Evolutionary conservation across 1,140 invertebrate genomes (phyloP).

Genomic region (Drosophila baimaii): DNA sequence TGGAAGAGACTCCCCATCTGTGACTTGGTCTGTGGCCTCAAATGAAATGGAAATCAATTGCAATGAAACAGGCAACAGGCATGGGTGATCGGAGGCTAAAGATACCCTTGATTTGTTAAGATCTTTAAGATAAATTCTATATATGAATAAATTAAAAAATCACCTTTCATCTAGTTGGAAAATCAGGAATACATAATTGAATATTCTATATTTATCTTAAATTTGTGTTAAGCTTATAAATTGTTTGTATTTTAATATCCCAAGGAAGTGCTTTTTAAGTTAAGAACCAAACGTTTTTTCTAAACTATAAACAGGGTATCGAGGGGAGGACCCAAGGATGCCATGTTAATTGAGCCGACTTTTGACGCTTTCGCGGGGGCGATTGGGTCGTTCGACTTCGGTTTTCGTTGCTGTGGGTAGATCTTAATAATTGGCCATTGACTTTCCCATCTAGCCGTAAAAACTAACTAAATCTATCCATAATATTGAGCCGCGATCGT

Average conservation of each 20-base stretch:
- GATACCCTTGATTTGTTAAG: constrained; percentile 14
- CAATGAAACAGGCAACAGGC: background rate
- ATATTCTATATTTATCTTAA: background rate
- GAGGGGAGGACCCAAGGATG: constrained; percentile 7
- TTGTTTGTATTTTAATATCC: background rate
- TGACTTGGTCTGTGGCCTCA: constrained; percentile 48
- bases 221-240: background rate
- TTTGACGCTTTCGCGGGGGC: constrained; percentile 54
- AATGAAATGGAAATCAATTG: constrained; percentile 79
- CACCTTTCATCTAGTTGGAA: no score
- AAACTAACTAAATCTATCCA: constrained; percentile 36
- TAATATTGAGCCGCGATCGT: constrained; percentile 49
- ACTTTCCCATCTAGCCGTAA: constrained; percentile 53
- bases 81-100: background rate
- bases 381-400: constrained; percentile 24
- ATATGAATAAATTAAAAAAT: background rate
- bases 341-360: constrained; percentile 59
- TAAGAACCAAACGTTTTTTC: no score
- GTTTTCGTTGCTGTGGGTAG: constrained; percentile 60
- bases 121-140: background rate
- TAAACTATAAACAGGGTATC: constrained; percentile 19
- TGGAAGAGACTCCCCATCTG: constrained; percentile 45
- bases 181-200: no score
- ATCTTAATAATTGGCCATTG: constrained; percentile 75
- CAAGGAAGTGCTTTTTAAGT: no score